A percentile compares a stretch with the other conserved stretches of the same genome.
These are phyloP conservation scores for Ianthella basta DNA, from an alignment of 37 sponge, comb jelly and placozoan species.

Conservation along the genomic window DNA sequence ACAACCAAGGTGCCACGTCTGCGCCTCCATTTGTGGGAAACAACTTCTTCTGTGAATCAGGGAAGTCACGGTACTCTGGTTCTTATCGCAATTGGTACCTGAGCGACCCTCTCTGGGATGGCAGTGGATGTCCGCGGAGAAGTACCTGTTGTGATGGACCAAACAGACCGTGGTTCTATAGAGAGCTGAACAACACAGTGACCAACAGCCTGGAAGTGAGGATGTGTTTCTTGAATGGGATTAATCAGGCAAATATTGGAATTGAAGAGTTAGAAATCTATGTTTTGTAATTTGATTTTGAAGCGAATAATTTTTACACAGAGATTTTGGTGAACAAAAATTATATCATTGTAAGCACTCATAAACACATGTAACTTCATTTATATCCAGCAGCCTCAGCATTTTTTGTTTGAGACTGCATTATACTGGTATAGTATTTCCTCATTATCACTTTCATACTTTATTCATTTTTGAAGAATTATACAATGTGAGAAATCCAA, in stretches of 20 bases:
- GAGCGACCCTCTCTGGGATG: slow-evolving; percentile 25
- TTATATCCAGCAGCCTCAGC: too few species aligned
- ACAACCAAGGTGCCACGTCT: too few species aligned
- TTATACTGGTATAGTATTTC: too few species aligned
- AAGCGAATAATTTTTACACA: background rate
- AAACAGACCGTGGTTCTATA: slow-evolving; percentile 14
- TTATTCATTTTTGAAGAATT: too few species aligned
- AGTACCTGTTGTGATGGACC: slow-evolving; percentile 10
- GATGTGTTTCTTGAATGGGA: too few species aligned
- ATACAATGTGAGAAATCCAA: too few species aligned
- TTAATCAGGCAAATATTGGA: background rate
- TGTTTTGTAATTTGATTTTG: too few species aligned
- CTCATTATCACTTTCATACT: too few species aligned
- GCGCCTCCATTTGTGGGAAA: slow-evolving; percentile 21
- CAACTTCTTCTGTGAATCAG: slow-evolving; percentile 33
- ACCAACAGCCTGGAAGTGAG: background rate
- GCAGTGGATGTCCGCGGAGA: background rate
- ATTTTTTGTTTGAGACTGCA: too few species aligned
- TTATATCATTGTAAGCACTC: background rate
- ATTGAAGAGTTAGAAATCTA: slow-evolving; percentile 3
- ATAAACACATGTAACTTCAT: too few species aligned
- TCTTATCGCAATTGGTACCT: too few species aligned
- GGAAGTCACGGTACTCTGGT: slow-evolving; percentile 21
- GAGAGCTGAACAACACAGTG: background rate
- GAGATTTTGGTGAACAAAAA: background rate